Base-by-base conservation (phyloP, 2,797 vertebrate genomes). In the Xyrichtys novacula region DNA sequence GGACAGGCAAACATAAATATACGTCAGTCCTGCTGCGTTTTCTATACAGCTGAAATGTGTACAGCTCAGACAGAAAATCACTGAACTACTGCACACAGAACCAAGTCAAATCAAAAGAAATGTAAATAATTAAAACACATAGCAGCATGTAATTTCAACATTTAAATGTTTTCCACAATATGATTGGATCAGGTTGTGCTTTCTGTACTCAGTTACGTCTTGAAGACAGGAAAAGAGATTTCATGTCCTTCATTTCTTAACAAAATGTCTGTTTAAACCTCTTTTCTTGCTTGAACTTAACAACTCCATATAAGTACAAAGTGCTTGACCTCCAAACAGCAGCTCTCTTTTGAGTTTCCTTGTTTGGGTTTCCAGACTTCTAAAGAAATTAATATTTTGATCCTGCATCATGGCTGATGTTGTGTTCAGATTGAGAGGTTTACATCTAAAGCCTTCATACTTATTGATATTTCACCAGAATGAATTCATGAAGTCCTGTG, bases 221-320 rank as follows among this genome's bases (percentile, higher is more conserved):
- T 47, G 15, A 31, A 44, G 38, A 39, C 70, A 65, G 44, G 57
- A 20, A 71, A 68, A 58, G 25, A 25, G 14, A 23, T n/a, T 61
- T 36, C 23, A 44, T 40, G 38, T 3, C 38, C n/a, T 57, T 49
- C 3, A 74, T 84, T 32, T 71, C 6, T 64, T 76, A 59, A 60
- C 50, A 42, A 15, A 44, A 56, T 14, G 6, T 63, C 15, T 15
- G 25, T 26, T 32, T 79, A 66, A 72, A 43, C 52, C 39, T 48
- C 22, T 69, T 70, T 55, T 57, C 57, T 65, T 53, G 52, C 49
- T 72, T 71, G 36, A 66, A 64, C 44, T n/a, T 23, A 50, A 20
- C 28, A 11, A 50, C n/a, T 28, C 72, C 64, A 65, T 75, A 60
- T 57, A 55, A 70, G 60, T 44, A 38, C 65, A 86, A 55, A 29